Evolutionary conservation across 2,888 invertebrate species (phyloP), one percentile per base, ranked within the genome.

Genomic region (Syrista parreyssii): DNA sequence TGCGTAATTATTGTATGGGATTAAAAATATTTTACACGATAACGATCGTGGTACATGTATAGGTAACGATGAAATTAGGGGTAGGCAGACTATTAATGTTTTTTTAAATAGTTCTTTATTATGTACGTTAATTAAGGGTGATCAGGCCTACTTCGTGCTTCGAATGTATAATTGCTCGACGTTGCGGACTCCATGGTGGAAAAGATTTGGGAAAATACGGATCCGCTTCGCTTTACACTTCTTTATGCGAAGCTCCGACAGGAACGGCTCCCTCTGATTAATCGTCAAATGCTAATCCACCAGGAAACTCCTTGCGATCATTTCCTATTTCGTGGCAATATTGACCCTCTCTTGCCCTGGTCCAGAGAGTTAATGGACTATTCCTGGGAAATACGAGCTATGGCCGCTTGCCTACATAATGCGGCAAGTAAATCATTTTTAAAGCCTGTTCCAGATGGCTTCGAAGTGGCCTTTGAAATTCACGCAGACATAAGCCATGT

Each of bases 211-310:
- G 23, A 55, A 55, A 55, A 55, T 23, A 1, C 23, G 55, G 55
- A 9, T 55, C 9, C 9, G 55, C 9, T 23, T 55, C 55, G 23
- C 55, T 55, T 15, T 55, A 55, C 55, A 55, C 9, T 55, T 55
- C 23, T 55, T 55, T 55, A 55, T 55, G 55, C 55, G 55, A 23
- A 23, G 23, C 0, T 9, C 55, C 55, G 55, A 55, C 55, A 55
- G 23, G 9, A 23, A 23, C 6, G 55, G 23, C 55, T 55, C 55
- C 55, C 9, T 30, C 76, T 76, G 73, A 76, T 76, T 76, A 73
- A 76, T 76, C 73, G 68, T 74, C 73, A 35, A 76, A 76, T 76
- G 76, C 76, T 76, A 76, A 76, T 76, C 74, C 73, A 12, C 73
- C 73, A n/a, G n/a, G 73, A 76, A 34, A 72, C 33, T 35, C 68